A percentile compares a stretch with the other conserved stretches of the same genome.
Conservation (phyloP, 2,113 vertebrate species). For the Ictalurus punctatus region DNA sequence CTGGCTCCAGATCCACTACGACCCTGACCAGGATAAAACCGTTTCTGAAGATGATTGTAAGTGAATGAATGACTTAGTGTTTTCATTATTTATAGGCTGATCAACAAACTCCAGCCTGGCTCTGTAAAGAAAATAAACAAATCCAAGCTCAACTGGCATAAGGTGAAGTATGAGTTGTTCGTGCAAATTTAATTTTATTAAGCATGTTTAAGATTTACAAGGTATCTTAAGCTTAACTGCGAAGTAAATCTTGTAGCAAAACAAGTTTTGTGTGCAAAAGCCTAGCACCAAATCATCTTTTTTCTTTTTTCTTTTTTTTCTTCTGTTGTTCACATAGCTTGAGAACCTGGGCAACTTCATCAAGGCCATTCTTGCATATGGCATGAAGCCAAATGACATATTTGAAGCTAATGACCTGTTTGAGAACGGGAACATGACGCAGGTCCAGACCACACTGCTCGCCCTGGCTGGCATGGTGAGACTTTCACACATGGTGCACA, state of each 20-base stretch:
- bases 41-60: not conserved
- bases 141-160: slow-evolving; percentile 87
- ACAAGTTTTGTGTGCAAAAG: not conserved
- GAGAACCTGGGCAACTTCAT: slow-evolving; percentile 90
- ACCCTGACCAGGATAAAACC: not conserved
- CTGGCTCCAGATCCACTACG: not conserved
- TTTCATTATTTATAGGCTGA: slow-evolving; percentile 63
- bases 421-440: slow-evolving; percentile 89
- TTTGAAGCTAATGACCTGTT: slow-evolving; percentile 91
- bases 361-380: slow-evolving; percentile 84
- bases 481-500: slow-evolving; percentile 23
- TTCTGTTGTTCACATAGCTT: slow-evolving; percentile 66
- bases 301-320: too few species aligned
- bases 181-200: not conserved
- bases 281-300: not conserved
- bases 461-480: slow-evolving; percentile 85
- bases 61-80: not conserved
- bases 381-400: slow-evolving; percentile 86
- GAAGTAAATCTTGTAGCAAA: not conserved
- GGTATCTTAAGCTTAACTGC: not conserved
- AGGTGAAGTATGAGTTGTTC: slow-evolving; percentile 70
- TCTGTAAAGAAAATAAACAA: slow-evolving; percentile 85
- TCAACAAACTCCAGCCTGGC: slow-evolving; percentile 87
- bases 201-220: not conserved
- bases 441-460: slow-evolving; percentile 85